A percentile compares a stretch with the other conserved stretches of the same genome.
These are phyloP conservation scores for Murina feae DNA, from an alignment of 2,113 vertebrate genomes.

Conservation along the genomic window DNA sequence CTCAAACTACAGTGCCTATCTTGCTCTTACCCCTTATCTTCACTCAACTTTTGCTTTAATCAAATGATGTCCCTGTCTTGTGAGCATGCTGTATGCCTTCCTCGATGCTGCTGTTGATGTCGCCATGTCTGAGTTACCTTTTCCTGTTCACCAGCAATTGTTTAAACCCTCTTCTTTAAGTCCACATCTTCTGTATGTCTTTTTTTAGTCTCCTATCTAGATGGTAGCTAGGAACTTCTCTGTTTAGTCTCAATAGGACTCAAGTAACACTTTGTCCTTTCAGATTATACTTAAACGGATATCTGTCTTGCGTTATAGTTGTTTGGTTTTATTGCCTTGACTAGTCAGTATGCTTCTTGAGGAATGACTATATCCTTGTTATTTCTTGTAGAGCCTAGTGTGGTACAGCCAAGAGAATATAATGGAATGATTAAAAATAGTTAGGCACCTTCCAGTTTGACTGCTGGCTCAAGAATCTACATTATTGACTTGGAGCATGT, in stretches of 20 bases:
- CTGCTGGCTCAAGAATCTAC: background rate
- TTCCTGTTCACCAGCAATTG: background rate
- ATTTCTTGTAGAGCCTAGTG: background rate
- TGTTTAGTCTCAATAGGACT: background rate
- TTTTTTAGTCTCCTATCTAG: background rate
- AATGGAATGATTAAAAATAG: background rate
- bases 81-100: background rate
- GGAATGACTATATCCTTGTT: background rate
- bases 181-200: background rate
- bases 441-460: background rate
- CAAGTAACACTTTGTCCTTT: background rate
- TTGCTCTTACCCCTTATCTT: background rate
- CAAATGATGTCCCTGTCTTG: background rate
- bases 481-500: background rate
- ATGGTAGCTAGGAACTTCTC: background rate
- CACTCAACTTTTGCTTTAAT: background rate
- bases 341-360: background rate
- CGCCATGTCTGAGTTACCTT: background rate
- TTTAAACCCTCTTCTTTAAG: background rate
- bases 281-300: accelerated
- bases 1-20: background rate
- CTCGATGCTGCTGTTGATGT: background rate
- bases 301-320: background rate
- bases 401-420: background rate
- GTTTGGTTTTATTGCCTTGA: background rate